Evolutionary conservation across 2,888 invertebrate genomes (phyloP), one percentile per base, ranked within the genome.

Genomic region (Mongoloraphidia duomilia): DNA sequence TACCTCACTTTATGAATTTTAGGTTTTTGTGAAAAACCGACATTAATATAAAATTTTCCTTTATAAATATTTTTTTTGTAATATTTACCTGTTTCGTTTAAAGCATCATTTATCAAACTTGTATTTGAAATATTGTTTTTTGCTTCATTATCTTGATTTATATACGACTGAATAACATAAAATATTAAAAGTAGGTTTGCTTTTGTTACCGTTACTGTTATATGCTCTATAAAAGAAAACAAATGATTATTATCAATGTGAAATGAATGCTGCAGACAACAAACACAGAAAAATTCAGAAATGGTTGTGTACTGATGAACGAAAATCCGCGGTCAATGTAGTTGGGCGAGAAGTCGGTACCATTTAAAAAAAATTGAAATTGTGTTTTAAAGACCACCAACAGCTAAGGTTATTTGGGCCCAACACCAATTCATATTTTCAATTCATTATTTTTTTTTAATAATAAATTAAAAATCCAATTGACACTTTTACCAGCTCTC

Each of bases 191-290:
- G 69, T 50, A 83, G 64, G 50, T 82, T 78, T 8, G 81, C 73
- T 59, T 77, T 74, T 0, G 83, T 82, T 1, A 77, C 77, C 51
- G 78, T 79, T 2, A 81, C 56, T 11, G 75, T 77, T 8, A 77
- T 58, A 58, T 75, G 76, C 44, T 73, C 82, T 75, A 59, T 10
- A 61, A 61, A 51, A 50, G 34, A 45, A 43, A 46, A 47, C 11
- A 44, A 45, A 40, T 46, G 4, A 38, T 38, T 12, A 38, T 12
- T 38, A 26, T 26, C 26, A 26, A 26, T 6, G 6, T 5, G 5
- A 17, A 4, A 17, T 3, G 2, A 17, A 17, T 17, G 4, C 17
- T 17, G 17, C 17, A 26, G 38, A 8, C 38, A 13, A 38, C n/a
- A 36, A 36, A 11, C 37, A 36, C 11, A 11, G 37, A 10, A 11